A percentile compares a stretch with the other conserved stretches of the same genome.
phyloP scores from a whole-genome alignment of 2,888 invertebrate species.

The Euphydryas editha region DNA sequence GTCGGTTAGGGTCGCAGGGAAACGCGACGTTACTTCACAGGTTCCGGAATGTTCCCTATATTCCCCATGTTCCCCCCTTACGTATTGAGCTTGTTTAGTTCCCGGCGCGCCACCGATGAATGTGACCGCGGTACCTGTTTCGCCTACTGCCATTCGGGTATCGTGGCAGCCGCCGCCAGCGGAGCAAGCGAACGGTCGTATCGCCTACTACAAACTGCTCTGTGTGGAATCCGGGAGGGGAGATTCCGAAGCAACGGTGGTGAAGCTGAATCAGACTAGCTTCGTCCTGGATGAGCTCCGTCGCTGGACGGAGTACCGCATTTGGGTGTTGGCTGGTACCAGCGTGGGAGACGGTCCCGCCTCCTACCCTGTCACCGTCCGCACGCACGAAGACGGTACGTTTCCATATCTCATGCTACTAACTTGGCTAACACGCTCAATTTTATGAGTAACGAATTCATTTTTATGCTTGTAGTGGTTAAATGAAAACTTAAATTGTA shows the following conservation, averaged over 20 bases:
- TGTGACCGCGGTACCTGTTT: slow-evolving; percentile 94
- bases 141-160: slow-evolving; percentile 94
- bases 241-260: slow-evolving; percentile 92
- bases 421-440: slow-evolving; percentile 17
- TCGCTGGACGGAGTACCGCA: slow-evolving; percentile 97
- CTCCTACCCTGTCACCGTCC: slow-evolving; percentile 95
- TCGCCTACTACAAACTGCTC: slow-evolving; percentile 97
- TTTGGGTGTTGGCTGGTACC: slow-evolving; percentile 98
- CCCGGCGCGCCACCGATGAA: slow-evolving; percentile 98
- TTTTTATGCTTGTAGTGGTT: neutral
- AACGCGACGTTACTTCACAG: slow-evolving; percentile 36
- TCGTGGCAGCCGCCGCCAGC: slow-evolving; percentile 96
- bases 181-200: slow-evolving; percentile 95
- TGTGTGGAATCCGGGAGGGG: slow-evolving; percentile 93
- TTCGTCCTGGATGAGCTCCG: slow-evolving; percentile 94
- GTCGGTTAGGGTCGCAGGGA: slow-evolving; percentile 46
- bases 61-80: slow-evolving; percentile 41
- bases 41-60: slow-evolving; percentile 48
- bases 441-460: slow-evolving; percentile 26
- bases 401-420: slow-evolving; percentile 58
- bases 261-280: slow-evolving; percentile 90
- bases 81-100: slow-evolving; percentile 86
- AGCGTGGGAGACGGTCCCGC: slow-evolving; percentile 97
- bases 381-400: slow-evolving; percentile 99
- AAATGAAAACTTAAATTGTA: neutral